These are phyloP conservation scores for Myiopsitta monachus DNA, from an alignment of 2,113 vertebrate species.

Conservation along the genomic window DNA sequence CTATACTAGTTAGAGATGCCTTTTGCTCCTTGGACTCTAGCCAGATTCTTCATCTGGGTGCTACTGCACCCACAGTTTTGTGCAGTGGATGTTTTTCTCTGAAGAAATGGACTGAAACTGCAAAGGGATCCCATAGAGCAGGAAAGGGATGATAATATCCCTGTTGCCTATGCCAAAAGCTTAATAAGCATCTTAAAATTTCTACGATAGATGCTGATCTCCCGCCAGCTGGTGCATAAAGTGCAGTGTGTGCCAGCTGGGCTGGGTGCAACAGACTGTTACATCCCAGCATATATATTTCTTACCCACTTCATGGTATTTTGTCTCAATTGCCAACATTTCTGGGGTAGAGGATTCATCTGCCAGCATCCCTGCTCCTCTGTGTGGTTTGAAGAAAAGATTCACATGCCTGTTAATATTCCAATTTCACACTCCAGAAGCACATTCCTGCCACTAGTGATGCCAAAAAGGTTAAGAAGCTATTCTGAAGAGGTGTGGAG, in stretches of 20 bases:
- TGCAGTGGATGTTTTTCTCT: neutral
- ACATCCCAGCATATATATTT: neutral
- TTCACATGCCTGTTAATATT: neutral
- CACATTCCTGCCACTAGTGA: neutral
- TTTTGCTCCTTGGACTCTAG: neutral
- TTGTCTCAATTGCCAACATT: constrained; percentile 1
- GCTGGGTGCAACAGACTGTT: neutral
- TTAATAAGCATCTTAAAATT: constrained; percentile 9
- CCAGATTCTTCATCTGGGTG: neutral
- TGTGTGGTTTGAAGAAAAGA: neutral
- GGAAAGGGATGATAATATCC: neutral
- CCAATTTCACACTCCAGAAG: neutral
- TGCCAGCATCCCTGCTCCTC: neutral
- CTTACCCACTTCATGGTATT: constrained; percentile 22
- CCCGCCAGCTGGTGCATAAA: neutral
- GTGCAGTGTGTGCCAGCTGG: neutral
- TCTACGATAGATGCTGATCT: neutral
- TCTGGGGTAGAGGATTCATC: neutral
- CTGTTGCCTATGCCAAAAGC: neutral
- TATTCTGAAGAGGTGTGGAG: neutral
- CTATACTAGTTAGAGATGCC: neutral
- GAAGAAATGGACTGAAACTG: neutral
- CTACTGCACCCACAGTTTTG: neutral
- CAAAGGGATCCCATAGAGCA: neutral
- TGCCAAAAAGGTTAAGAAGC: neutral